These are phyloP conservation scores for Cistogaster globosa DNA, from an alignment of 2,888 invertebrate genomes.

Conservation along the genomic window DNA sequence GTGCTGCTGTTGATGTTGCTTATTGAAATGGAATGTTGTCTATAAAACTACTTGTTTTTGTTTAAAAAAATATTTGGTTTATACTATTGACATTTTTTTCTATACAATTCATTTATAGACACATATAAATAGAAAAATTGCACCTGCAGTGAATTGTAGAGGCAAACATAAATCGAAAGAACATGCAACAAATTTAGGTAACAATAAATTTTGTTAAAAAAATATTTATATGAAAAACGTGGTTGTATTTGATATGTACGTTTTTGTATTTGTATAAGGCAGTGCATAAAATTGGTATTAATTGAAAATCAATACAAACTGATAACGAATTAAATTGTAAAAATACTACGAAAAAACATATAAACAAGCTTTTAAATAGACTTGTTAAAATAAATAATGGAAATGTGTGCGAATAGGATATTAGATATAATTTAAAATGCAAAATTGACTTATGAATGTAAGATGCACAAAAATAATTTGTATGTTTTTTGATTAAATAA, in stretches of 20 bases:
- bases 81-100: background rate
- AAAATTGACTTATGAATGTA: background rate
- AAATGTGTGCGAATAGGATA: conserved; percentile 5
- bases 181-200: conserved; percentile 55
- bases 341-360: background rate
- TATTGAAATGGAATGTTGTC: conserved; percentile 67
- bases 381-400: conserved; percentile 37
- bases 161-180: conserved; percentile 24
- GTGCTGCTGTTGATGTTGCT: conserved; percentile 20
- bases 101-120: conserved; percentile 6
- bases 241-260: background rate
- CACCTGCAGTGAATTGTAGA: conserved; percentile 60
- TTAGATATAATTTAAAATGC: background rate
- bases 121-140: conserved; percentile 51
- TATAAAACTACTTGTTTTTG: conserved; percentile 56
- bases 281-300: conserved; percentile 13
- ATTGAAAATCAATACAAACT: conserved; percentile 53
- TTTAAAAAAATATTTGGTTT: conserved; percentile 59
- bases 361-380: conserved; percentile 50
- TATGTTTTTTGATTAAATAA: background rate
- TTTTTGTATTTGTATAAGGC: background rate
- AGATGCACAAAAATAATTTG: background rate
- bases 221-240: conserved; percentile 28
- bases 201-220: conserved; percentile 56
- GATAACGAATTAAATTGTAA: conserved; percentile 37